Conservation (phyloP, 53 echinoderm and acorn worm species). For the Antedon mediterranea region DNA sequence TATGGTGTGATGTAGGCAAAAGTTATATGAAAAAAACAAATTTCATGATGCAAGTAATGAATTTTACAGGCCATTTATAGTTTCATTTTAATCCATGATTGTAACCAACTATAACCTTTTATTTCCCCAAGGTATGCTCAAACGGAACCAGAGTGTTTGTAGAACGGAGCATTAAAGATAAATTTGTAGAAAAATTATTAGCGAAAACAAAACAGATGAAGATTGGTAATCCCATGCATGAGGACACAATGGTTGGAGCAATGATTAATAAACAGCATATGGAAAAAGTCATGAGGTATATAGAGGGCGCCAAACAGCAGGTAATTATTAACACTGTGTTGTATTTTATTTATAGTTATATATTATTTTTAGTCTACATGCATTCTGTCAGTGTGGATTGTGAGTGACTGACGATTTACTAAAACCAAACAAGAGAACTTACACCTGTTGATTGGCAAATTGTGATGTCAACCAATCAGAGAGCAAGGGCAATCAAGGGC, state of each 20-base stretch:
- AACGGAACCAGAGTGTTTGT: conserved; percentile 90
- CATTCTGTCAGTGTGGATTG: too few species aligned
- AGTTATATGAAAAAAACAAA: too few species aligned
- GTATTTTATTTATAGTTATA: too few species aligned
- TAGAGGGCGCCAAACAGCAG: conserved; percentile 83
- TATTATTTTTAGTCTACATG: too few species aligned
- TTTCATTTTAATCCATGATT: not conserved
- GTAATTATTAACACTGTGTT: conserved; percentile 18
- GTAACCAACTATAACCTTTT: not conserved
- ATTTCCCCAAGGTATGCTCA: conserved; percentile 58
- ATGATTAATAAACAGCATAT: conserved; percentile 55
- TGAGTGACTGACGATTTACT: too few species aligned
- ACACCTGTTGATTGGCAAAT: too few species aligned
- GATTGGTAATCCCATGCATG: conserved; percentile 59
- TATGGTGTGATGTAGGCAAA: too few species aligned
- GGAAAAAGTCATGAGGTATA: conserved; percentile 67
- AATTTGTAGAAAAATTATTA: conserved; percentile 56
- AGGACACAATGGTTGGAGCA: conserved; percentile 75
- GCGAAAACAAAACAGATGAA: conserved; percentile 51
- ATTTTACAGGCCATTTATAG: too few species aligned
- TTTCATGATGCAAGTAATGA: too few species aligned
- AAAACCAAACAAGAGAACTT: too few species aligned
- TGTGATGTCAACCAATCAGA: too few species aligned
- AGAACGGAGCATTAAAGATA: conserved; percentile 58
- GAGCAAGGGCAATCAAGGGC: too few species aligned